phyloP scores from a whole-genome alignment of 2,113 vertebrate genomes.

The Raphicerus campestris region DNA sequence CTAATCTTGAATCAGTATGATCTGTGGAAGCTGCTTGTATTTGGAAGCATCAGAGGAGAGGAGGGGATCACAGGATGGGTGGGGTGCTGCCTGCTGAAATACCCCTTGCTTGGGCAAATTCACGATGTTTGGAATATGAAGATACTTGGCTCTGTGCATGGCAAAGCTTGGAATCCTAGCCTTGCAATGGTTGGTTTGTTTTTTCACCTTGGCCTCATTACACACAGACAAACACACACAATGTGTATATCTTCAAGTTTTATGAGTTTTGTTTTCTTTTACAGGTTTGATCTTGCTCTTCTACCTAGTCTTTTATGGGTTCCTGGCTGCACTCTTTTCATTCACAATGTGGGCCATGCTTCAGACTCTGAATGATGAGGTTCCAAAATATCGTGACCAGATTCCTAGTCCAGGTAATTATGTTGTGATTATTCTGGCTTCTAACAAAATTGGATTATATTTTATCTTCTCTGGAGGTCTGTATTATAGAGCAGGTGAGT shows the following conservation, averaged over 20 bases:
- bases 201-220: not conserved
- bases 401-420: constrained; percentile 91
- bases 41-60: not conserved
- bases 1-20: not conserved
- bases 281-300: constrained; percentile 95
- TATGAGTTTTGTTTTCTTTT: constrained; percentile 41
- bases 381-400: constrained; percentile 92
- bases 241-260: not conserved
- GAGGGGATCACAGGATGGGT: not conserved
- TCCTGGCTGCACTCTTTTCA: constrained; percentile 94
- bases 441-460: not conserved
- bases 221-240: too few relatives aligned
- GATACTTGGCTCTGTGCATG: constrained; percentile 42
- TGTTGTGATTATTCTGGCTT: constrained; percentile 34
- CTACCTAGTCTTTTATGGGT: constrained; percentile 96
- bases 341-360: constrained; percentile 99
- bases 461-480: constrained; percentile 40
- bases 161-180: constrained; percentile 25
- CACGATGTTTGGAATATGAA: not conserved
- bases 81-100: constrained; percentile 7
- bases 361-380: constrained; percentile 90
- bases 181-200: not conserved
- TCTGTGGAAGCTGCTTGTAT: not conserved
- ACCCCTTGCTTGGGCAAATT: not conserved
- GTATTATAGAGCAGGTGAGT: not conserved